These are phyloP conservation scores for Caenorhabditis doughertyi DNA, from an alignment of 2,888 invertebrate genomes.

Conservation along the genomic window DNA sequence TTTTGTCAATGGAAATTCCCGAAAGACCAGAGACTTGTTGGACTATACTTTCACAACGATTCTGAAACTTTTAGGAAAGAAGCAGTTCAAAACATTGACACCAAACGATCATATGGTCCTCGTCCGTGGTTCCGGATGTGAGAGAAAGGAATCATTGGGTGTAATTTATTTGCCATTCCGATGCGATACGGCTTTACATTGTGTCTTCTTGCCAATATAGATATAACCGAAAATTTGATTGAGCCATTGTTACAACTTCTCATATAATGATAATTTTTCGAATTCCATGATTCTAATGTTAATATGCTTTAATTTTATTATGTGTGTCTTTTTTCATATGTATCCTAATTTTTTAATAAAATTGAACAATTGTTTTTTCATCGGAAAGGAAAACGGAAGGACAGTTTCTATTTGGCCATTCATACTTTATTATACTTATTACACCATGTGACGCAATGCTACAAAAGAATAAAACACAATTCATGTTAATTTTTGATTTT, in stretches of 20 bases:
- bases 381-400: no score
- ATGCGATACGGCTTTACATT: conserved; percentile 33
- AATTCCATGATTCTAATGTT: conserved; percentile 29
- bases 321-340: neutral
- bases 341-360: neutral
- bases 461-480: conserved; percentile 22
- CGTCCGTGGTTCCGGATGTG: conserved; percentile 66
- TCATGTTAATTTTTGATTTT: conserved; percentile 30
- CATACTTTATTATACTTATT: neutral
- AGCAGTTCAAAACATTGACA: conserved; percentile 56
- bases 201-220: conserved; percentile 27
- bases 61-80: conserved; percentile 53
- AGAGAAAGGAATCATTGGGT: conserved; percentile 14
- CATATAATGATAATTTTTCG: neutral
- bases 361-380: neutral
- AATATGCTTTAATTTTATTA: conserved; percentile 8
- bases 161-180: conserved; percentile 35
- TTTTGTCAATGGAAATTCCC: neutral
- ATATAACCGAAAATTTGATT: neutral
- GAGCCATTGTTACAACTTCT: conserved; percentile 24
- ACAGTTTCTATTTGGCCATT: neutral
- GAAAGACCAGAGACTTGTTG: conserved; percentile 31
- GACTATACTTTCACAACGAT: neutral
- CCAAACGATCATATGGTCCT: conserved; percentile 56
- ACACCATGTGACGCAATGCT: neutral